These are phyloP conservation scores for Adelphocoris suturalis DNA, from an alignment of 2,888 invertebrate genomes.

Conservation along the genomic window DNA sequence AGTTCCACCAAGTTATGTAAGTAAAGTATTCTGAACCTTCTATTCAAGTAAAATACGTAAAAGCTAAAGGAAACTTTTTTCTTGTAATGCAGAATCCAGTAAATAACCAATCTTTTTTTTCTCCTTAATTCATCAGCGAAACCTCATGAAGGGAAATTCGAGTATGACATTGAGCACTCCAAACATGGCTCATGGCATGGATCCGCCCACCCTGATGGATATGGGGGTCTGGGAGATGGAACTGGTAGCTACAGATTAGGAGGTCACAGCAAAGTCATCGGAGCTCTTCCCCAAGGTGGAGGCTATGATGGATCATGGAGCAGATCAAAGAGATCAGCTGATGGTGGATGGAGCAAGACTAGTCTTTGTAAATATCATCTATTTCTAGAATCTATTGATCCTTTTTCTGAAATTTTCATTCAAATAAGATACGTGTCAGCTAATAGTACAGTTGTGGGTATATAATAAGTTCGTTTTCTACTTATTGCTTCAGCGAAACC, in stretches of 20 bases:
- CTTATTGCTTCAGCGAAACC: no score
- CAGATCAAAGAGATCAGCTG: slow-evolving; percentile 38
- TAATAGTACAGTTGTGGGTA: no score
- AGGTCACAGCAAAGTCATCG: slow-evolving; percentile 65
- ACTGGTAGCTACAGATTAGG: slow-evolving; percentile 69
- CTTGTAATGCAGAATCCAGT: no score
- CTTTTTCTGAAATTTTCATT: background rate
- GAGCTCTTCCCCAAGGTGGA: slow-evolving; percentile 64
- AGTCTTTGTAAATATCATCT: background rate
- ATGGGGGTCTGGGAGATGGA: slow-evolving; percentile 73
- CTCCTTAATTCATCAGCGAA: no score
- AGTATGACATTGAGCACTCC: slow-evolving; percentile 70
- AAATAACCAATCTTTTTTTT: background rate
- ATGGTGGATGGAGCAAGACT: slow-evolving; percentile 56
- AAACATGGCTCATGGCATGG: slow-evolving; percentile 73
- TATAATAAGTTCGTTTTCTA: no score
- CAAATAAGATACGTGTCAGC: background rate
- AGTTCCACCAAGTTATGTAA: slow-evolving; percentile 60
- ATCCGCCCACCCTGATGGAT: slow-evolving; percentile 71
- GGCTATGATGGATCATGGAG: slow-evolving; percentile 14
- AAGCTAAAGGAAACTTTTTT: no score
- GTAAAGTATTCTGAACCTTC: no score
- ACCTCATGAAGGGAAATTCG: slow-evolving; percentile 66
- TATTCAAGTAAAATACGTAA: no score
- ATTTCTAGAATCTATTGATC: background rate